Evolutionary conservation across 2,113 vertebrate genomes (phyloP), one percentile per base, ranked within the genome.

Genomic region (Gymnogyps californianus): DNA sequence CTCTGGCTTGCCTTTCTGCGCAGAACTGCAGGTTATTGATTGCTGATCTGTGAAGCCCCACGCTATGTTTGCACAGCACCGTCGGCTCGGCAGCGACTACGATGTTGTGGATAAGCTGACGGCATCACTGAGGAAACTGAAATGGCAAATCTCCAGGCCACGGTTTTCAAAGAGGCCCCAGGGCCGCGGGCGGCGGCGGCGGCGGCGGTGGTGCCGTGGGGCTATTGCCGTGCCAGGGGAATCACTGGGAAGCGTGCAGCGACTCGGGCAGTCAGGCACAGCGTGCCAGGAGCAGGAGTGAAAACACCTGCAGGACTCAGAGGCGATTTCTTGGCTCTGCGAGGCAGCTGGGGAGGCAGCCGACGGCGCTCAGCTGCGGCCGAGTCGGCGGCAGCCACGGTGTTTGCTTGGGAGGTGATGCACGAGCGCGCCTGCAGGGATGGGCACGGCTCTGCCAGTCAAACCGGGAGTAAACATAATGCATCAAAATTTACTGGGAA

Each of bases 51-150:
- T 2, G 32, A 16, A 54, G 25, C 29, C 62, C 38, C 21, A 5
- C 10, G 2, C 70, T 31, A 9, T 13, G 17, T 16, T 51, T 9
- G 38, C 44, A 21, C 38, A 5, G 26, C 19, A 11, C 34, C 0
- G 1, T 1, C 5, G 1, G 22, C 46, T 9, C 4, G 59, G 71
- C 51, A 3, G 52, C 0, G 11, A 0, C 77, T 7, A 9, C 0
- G 5, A 3, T 6, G 7, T 34, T 2, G 1, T 0, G 47, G 31
- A 11, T 14, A 13, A 65, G 59, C 57, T 10, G 38, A 6, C 0
- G 16, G 47, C 36, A 6, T 11, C n/a, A 0, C 58, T 3, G 31
- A 38, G 64, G 62, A 32, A 10, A 7, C 34, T 1, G 19, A 16
- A 25, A 11, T 2, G 57, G 77, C 40, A 2, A 1, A 3, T 3